These are phyloP conservation scores for Luehdorfia chinensis DNA, from an alignment of 1,140 invertebrate species.

Conservation along the genomic window DNA sequence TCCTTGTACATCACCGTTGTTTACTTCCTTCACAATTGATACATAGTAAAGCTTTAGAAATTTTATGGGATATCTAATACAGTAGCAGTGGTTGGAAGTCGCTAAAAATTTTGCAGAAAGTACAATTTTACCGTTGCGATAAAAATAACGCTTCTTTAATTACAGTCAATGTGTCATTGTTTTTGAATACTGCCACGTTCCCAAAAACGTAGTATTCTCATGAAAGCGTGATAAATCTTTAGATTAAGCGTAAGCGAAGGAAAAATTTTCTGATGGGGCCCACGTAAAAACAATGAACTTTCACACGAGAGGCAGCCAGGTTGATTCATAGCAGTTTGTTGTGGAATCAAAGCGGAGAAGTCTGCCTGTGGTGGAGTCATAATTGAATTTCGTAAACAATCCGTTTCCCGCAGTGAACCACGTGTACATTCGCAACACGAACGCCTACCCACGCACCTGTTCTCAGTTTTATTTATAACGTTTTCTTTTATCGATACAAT, in stretches of 20 bases:
- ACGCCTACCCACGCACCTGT: conserved; percentile 39
- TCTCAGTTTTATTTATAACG: conserved; percentile 30
- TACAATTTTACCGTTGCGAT: no score
- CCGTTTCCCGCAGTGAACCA: conserved; percentile 43
- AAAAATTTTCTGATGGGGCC: conserved; percentile 18
- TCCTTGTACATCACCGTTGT: no score
- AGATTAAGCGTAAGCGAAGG: conserved; percentile 5
- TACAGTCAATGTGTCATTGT: no score
- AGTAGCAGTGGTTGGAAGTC: no score
- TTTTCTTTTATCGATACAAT: conserved; percentile 3
- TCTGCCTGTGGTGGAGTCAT: conserved; percentile 48
- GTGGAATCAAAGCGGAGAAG: conserved; percentile 52
- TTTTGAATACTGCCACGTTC: no score
- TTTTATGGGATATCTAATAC: no score
- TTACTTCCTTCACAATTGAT: no score
- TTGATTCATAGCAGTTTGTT: conserved; percentile 62
- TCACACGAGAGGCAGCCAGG: conserved; percentile 40
- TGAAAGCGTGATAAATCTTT: conserved; percentile 11
- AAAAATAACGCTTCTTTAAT: no score
- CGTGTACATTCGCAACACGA: conserved; percentile 36
- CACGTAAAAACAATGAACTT: conserved; percentile 69
- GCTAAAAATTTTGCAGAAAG: no score
- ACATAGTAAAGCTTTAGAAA: no score
- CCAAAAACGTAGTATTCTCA: conserved; percentile 5
- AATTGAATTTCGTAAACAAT: conserved; percentile 74